Evolutionary conservation across 2,888 invertebrate species (phyloP).

Genomic region (Oligia fasciuncula): DNA sequence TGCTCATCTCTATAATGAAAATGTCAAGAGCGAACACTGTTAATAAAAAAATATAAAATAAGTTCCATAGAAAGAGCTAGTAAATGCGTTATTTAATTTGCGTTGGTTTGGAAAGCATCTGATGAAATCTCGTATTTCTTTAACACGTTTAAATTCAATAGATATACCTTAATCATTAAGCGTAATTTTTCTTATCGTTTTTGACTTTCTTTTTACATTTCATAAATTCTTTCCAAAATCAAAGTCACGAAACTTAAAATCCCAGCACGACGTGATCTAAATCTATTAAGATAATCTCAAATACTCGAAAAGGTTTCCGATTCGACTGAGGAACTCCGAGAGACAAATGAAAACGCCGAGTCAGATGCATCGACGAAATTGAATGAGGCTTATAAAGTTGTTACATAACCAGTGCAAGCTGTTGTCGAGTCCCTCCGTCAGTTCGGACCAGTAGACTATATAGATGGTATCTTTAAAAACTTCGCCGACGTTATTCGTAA

Average conservation of each 20-base stretch:
- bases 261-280: slow-evolving; percentile 51
- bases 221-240: slow-evolving; percentile 41
- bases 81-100: neutral
- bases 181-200: neutral
- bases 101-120: neutral
- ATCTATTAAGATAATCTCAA: slow-evolving; percentile 61
- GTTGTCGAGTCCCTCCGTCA: slow-evolving; percentile 59
- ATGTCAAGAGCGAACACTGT: slow-evolving; percentile 46
- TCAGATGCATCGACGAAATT: slow-evolving; percentile 80
- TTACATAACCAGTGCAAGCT: slow-evolving; percentile 80
- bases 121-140: neutral
- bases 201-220: slow-evolving; percentile 22
- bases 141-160: neutral
- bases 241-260: slow-evolving; percentile 57
- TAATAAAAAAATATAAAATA: slow-evolving; percentile 22
- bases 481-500: slow-evolving; percentile 77
- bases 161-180: neutral
- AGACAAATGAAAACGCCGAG: slow-evolving; percentile 75
- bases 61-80: neutral
- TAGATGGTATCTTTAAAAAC: slow-evolving; percentile 81
- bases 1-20: slow-evolving; percentile 54
- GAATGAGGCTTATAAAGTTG: slow-evolving; percentile 80
- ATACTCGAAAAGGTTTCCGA: slow-evolving; percentile 56
- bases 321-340: slow-evolving; percentile 61
- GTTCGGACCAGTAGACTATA: slow-evolving; percentile 60